Evolutionary conservation across 2,888 invertebrate species (phyloP).

Genomic region (Lacanobia oleracea): DNA sequence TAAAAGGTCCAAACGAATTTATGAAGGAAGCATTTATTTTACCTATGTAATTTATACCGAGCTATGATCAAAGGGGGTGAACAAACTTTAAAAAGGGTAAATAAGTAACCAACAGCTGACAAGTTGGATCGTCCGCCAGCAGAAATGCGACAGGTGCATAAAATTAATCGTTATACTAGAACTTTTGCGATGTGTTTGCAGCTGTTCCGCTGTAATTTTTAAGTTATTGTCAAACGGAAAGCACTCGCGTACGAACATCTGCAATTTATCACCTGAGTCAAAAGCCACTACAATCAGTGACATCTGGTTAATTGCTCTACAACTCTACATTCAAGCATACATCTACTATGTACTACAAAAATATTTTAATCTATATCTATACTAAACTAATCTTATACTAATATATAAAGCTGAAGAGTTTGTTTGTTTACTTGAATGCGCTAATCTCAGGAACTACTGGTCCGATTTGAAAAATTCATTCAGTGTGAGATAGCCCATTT

Average conservation of each 20-base stretch:
- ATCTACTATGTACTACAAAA: conserved; percentile 2
- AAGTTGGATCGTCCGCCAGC: neutral
- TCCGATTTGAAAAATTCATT: too few species aligned
- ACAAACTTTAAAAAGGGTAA: neutral
- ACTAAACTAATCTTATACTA: too few species aligned
- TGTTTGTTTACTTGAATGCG: too few species aligned
- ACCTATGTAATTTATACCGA: neutral
- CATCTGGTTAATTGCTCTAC: neutral
- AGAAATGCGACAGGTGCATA: conserved; percentile 23
- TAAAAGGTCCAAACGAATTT: too few species aligned
- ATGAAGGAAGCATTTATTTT: neutral
- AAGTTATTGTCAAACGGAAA: neutral
- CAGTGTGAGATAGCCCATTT: too few species aligned
- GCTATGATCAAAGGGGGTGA: neutral
- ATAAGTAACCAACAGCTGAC: conserved; percentile 15
- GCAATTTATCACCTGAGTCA: conserved; percentile 27
- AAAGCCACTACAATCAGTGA: neutral
- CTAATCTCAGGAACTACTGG: too few species aligned
- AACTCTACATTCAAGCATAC: conserved; percentile 1
- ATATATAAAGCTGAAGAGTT: too few species aligned
- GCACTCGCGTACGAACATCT: neutral
- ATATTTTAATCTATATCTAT: neutral
- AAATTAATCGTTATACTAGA: neutral
- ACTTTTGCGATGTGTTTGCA: conserved; percentile 5
- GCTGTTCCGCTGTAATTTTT: neutral